phyloP scores from a whole-genome alignment of 2,797 vertebrate species.

The Aplochiton taeniatus region DNA sequence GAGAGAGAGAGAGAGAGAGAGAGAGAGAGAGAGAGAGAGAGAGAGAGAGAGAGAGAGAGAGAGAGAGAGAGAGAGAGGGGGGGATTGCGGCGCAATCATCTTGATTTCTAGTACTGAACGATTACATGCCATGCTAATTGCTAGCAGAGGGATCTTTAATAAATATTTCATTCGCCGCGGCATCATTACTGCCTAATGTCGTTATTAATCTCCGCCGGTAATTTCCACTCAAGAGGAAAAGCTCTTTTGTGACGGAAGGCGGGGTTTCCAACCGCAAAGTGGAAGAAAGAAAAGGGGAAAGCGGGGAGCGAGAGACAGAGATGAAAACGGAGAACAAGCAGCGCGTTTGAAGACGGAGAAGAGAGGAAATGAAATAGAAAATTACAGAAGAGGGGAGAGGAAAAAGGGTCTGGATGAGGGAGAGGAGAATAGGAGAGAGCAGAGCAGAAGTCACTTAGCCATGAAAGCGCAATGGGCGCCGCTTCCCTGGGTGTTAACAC shows the following conservation, averaged over 20 bases:
- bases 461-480: constrained; percentile 8
- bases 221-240: constrained; percentile 76
- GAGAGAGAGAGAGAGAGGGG: constrained; percentile 48
- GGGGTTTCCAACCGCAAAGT: constrained; percentile 32
- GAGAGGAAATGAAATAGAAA: constrained; percentile 12
- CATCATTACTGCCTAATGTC: constrained; percentile 83
- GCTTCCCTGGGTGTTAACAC: constrained; percentile 6
- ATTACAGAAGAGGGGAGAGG: no score
- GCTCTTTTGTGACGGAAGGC: constrained; percentile 68
- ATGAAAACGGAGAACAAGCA: constrained; percentile 14
- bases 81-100: constrained; percentile 75
- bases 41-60: constrained; percentile 38
- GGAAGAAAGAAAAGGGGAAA: constrained; percentile 33
- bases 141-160: constrained; percentile 87
- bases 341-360: constrained; percentile 13
- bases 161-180: constrained; percentile 82
- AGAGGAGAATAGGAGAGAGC: background rate
- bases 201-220: constrained; percentile 83
- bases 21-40: constrained; percentile 53
- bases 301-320: constrained; percentile 21
- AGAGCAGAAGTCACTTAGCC: background rate
- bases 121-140: constrained; percentile 83
- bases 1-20: constrained; percentile 42
- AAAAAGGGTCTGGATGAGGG: no score
- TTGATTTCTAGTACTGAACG: constrained; percentile 79